These are phyloP conservation scores for Seira sanloemensis DNA, from an alignment of 2,888 invertebrate genomes.

Conservation along the genomic window DNA sequence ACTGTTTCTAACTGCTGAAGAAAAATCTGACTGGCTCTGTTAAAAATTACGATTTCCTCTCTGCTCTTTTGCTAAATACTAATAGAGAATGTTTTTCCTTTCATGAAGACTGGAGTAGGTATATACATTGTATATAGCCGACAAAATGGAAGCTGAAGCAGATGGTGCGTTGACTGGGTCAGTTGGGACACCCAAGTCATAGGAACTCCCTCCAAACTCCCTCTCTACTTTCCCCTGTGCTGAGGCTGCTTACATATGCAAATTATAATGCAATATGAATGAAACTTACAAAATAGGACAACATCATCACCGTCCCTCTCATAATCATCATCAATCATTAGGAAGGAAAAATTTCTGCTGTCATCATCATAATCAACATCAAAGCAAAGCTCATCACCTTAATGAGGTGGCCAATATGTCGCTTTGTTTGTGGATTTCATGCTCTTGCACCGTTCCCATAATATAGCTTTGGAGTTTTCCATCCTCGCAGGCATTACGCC, in stretches of 20 bases:
- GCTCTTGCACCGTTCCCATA: neutral
- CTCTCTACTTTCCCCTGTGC: neutral
- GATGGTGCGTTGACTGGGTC: constrained; percentile 39
- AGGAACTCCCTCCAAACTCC: neutral
- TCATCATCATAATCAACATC: constrained; percentile 60
- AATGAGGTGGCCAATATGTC: constrained; percentile 59
- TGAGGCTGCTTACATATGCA: constrained; percentile 16
- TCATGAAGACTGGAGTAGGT: constrained; percentile 1
- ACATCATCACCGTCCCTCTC: constrained; percentile 3
- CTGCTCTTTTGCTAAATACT: constrained; percentile 6
- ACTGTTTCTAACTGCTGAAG: constrained; percentile 8
- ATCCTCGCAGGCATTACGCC: neutral
- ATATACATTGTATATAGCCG: neutral
- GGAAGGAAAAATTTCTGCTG: constrained; percentile 46
- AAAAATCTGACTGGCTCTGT: constrained; percentile 10
- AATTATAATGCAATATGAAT: constrained; percentile 39
- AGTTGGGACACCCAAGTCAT: constrained; percentile 7
- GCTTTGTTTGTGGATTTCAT: constrained; percentile 22
- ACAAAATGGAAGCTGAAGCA: constrained; percentile 22
- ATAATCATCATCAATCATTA: constrained; percentile 49
- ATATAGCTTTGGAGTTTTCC: neutral
- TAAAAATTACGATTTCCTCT: constrained; percentile 19
- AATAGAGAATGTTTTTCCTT: constrained; percentile 7
- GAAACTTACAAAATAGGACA: constrained; percentile 23
- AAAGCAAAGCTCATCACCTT: constrained; percentile 62